Evolutionary conservation across 2,113 vertebrate species (phyloP).

Genomic region (Eira barbara): DNA sequence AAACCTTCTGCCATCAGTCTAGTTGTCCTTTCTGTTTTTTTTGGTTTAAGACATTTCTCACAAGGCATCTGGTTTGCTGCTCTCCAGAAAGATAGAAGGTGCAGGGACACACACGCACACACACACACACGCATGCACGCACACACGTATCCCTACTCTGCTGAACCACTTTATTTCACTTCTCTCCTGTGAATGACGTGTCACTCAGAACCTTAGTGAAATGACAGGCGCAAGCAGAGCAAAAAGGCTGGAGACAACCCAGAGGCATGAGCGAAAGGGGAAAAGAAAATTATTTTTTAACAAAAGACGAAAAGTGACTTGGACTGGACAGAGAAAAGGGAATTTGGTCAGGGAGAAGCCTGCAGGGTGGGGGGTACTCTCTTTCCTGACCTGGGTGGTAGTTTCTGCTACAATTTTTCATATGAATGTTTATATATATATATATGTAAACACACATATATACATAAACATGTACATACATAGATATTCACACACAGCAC

Average conservation of each 20-base stretch:
- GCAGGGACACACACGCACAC: not conserved
- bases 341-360: not conserved
- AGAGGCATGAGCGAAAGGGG: not conserved
- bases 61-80: not conserved
- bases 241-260: slow-evolving; percentile 30
- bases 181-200: slow-evolving; percentile 4
- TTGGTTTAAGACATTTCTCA: not conserved
- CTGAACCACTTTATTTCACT: slow-evolving; percentile 22
- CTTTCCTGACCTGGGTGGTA: not conserved
- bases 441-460: not conserved
- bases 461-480: too few relatives aligned
- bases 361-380: not conserved
- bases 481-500: not conserved
- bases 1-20: too few relatives aligned
- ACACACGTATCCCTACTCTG: not conserved
- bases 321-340: not conserved
- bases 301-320: slow-evolving; percentile 29
- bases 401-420: not conserved
- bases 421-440: not conserved
- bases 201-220: slow-evolving; percentile 34
- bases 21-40: not conserved
- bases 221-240: slow-evolving; percentile 35
- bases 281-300: slow-evolving; percentile 59
- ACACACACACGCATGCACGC: not conserved
- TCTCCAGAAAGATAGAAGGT: not conserved